These are phyloP conservation scores for Palythoa caribaeorum DNA, from an alignment of 92 coral and sea anemone species.

Conservation along the genomic window DNA sequence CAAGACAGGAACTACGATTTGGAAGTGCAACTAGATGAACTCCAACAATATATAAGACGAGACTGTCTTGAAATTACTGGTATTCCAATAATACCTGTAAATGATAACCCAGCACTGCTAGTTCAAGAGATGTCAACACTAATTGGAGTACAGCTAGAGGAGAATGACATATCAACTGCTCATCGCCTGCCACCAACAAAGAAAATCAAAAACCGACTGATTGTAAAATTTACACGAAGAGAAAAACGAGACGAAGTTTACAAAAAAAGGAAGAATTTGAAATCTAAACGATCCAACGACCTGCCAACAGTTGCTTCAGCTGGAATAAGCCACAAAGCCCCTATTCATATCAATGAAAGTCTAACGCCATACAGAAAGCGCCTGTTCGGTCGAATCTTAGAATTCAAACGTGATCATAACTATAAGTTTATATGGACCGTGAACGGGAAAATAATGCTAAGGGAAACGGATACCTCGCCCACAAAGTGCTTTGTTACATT, in stretches of 20 bases:
- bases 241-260: slow-evolving; percentile 49
- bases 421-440: slow-evolving; percentile 56
- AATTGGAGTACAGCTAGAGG: slow-evolving; percentile 43
- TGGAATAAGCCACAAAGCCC: slow-evolving; percentile 40
- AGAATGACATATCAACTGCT: slow-evolving; percentile 54
- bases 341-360: slow-evolving; percentile 55
- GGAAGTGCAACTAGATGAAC: slow-evolving; percentile 34
- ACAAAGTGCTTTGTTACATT: slow-evolving; percentile 27
- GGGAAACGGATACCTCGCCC: slow-evolving; percentile 48
- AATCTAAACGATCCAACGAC: slow-evolving; percentile 54
- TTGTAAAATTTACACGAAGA: slow-evolving; percentile 62
- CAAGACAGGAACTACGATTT: slow-evolving; percentile 12
- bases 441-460: slow-evolving; percentile 57
- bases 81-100: slow-evolving; percentile 48
- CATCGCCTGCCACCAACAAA: slow-evolving; percentile 66
- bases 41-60: slow-evolving; percentile 58
- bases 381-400: slow-evolving; percentile 44
- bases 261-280: slow-evolving; percentile 46
- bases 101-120: slow-evolving; percentile 43
- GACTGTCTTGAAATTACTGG: slow-evolving; percentile 60
- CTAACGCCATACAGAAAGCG: slow-evolving; percentile 53
- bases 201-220: slow-evolving; percentile 59
- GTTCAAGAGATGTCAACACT: slow-evolving; percentile 39
- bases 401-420: slow-evolving; percentile 41
- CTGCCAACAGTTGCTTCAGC: slow-evolving; percentile 34